phyloP scores from a whole-genome alignment of 1,140 invertebrate species.

The Pararge aegeria region DNA sequence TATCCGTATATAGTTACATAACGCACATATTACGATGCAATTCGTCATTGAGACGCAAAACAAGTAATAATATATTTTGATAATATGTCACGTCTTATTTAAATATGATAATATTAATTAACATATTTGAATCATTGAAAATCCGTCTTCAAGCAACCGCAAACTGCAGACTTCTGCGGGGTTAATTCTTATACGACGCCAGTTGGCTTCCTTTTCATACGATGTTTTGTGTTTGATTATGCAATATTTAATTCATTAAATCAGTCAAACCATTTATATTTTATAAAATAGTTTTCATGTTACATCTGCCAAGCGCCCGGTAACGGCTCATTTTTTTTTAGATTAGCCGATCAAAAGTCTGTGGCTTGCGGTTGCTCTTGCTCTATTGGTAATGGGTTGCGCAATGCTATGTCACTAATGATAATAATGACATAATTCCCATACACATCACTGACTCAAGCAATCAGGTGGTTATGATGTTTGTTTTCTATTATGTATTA shows the following conservation, averaged over 20 bases:
- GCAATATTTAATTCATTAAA: too few species aligned
- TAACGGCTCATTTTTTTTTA: background rate
- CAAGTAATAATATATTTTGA: background rate
- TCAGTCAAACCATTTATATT: too few species aligned
- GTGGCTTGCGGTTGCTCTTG: background rate
- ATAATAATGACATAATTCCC: conserved; percentile 58
- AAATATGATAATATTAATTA: background rate
- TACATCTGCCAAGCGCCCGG: background rate
- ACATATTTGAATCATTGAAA: background rate
- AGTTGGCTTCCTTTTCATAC: too few species aligned
- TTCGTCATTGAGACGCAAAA: background rate
- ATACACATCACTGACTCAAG: conserved; percentile 16
- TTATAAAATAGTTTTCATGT: too few species aligned
- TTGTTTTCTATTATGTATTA: conserved; percentile 17
- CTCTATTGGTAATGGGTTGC: conserved; percentile 25
- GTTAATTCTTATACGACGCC: too few species aligned
- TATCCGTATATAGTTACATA: background rate
- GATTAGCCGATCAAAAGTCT: background rate
- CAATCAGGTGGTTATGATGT: background rate
- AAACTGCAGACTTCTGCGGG: background rate
- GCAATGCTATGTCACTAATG: conserved; percentile 41
- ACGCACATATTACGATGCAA: background rate
- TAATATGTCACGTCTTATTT: background rate
- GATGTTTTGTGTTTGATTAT: too few species aligned
- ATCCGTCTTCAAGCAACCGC: background rate